Base-by-base conservation (phyloP, 2,113 vertebrate genomes). In the Falco punctatus region DNA sequence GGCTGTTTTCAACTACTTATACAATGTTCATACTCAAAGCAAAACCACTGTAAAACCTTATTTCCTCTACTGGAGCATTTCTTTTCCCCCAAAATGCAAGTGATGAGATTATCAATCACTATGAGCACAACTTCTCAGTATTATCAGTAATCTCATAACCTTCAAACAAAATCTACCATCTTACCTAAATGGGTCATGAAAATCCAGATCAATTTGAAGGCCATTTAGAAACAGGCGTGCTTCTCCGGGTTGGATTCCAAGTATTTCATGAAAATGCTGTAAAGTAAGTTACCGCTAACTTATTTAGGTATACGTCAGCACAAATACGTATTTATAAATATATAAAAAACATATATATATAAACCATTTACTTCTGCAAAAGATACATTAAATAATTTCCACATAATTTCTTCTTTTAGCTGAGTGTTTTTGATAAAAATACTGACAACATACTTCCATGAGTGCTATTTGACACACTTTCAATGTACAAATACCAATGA, bases 161-260 rank as follows among this genome's bases (percentile, higher is more conserved):
- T 64, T 80, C 42, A 64, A 77, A 75, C 5, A 30, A 89, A 72
- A 91, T 12, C 3, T 46, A 71, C 32, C 44, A 8, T 67, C 96
- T 92, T 98, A 99, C 99, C 99, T 99, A 96, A 99, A 99, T 69
- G 99, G 97, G 96, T 99, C 99, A 82, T 98, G 98, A 97, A 97
- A 72, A 93, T 99, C 98, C 91, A 99, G 91, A 92, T 99, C 99
- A 96, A 99, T 97, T 92, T 74, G 98, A 95, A 99, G 97, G 33
- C 99, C 99, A 48, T 99, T 99, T 96, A 99, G 98, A 98, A 99
- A 99, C 7, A 99, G 98, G 92, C 95, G 98, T 78, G 98, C 97
- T 73, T 99, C 99, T 90, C 99, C 99, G 20, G 99, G 98, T 23
- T 99, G 98, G 97, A 99, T 97, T 94, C 98, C 99, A 90, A 99